Percentiles rank a stretch among this genome's conserved stretches.
These are phyloP conservation scores for Drymodes brunneopygia DNA, from an alignment of 2,113 vertebrate species.

Conservation along the genomic window DNA sequence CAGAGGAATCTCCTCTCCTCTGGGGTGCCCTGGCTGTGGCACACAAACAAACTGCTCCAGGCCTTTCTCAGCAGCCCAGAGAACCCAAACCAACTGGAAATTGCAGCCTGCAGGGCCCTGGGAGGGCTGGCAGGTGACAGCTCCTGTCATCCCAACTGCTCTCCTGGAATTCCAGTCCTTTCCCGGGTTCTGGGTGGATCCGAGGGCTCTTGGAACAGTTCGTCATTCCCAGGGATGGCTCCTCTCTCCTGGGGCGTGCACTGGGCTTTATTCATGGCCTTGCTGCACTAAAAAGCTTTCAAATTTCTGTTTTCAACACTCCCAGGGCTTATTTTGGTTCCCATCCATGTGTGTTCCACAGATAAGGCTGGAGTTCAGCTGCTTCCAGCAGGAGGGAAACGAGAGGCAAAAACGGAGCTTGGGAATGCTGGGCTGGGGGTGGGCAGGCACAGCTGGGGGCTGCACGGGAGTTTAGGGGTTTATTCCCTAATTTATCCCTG, in stretches of 20 bases:
- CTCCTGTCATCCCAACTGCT: neutral
- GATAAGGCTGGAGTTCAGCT: neutral
- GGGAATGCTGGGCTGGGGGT: neutral
- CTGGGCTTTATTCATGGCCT: neutral
- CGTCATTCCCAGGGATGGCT: neutral
- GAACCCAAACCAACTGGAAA: neutral
- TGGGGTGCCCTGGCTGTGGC: accelerated
- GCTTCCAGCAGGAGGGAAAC: neutral
- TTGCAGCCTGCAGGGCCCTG: accelerated
- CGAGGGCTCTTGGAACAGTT: neutral
- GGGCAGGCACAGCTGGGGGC: neutral
- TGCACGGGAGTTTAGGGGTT: accelerated
- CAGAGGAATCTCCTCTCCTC: neutral
- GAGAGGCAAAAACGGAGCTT: neutral
- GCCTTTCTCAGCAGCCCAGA: neutral
- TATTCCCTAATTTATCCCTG: neutral
- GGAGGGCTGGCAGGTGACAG: neutral
- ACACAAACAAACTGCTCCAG: neutral
- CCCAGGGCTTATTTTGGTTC: neutral
- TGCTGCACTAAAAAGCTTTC: neutral
- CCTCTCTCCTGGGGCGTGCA: neutral
- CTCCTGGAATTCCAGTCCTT: neutral
- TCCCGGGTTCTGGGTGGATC: accelerated
- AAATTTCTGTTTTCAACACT: neutral
- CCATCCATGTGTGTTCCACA: neutral